Percentiles rank a stretch among this genome's conserved stretches.
Evolutionary conservation across 2,113 vertebrate genomes (phyloP).

Genomic region (Corythaeola cristata): DNA sequence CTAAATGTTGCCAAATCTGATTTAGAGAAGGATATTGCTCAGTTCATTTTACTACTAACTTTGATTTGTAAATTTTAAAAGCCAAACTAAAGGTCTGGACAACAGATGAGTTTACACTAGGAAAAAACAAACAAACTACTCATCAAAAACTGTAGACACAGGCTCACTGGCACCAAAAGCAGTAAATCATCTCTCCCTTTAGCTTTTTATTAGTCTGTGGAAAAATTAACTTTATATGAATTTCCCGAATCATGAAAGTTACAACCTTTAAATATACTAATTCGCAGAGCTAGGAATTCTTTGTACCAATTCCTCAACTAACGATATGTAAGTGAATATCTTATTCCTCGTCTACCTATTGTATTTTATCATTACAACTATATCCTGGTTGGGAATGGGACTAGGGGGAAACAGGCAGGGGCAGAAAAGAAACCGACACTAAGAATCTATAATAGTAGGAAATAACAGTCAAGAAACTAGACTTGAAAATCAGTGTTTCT

Average conservation of each 20-base stretch:
- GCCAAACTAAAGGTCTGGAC: background rate
- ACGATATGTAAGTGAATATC: background rate
- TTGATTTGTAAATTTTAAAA: background rate
- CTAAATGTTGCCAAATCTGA: background rate
- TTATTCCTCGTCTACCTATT: background rate
- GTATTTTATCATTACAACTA: background rate
- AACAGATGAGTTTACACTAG: background rate
- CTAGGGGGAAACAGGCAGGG: background rate
- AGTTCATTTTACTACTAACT: background rate
- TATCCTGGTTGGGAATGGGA: background rate
- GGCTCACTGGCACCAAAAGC: background rate
- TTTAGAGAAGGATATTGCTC: background rate
- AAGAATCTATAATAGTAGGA: background rate
- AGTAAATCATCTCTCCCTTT: background rate
- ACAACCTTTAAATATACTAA: background rate
- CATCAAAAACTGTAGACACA: background rate
- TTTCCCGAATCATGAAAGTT: background rate
- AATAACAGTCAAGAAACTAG: background rate
- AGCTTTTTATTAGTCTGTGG: background rate
- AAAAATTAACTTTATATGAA: background rate
- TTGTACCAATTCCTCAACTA: background rate
- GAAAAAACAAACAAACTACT: background rate
- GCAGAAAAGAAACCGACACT: background rate
- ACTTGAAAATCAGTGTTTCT: background rate
- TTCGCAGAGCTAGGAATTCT: background rate